phyloP scores from a whole-genome alignment of 2,888 invertebrate species.

The Oligia fasciuncula region DNA sequence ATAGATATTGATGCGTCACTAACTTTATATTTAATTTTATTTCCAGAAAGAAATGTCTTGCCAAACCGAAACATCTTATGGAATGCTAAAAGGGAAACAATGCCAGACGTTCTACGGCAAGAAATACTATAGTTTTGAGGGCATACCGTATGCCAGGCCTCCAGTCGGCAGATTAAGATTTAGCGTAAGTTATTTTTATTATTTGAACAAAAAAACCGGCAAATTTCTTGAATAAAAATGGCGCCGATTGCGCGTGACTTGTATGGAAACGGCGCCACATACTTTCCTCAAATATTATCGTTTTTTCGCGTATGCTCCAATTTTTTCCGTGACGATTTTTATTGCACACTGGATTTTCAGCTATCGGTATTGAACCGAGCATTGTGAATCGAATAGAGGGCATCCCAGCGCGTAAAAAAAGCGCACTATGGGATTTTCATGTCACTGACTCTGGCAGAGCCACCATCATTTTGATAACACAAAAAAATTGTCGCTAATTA shows the following conservation, averaged over 20 bases:
- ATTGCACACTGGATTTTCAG: not conserved
- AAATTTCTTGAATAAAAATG: not conserved
- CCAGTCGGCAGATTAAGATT: slow-evolving; percentile 83
- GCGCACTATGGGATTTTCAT: too few species aligned
- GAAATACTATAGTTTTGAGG: slow-evolving; percentile 84
- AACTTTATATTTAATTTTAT: not conserved
- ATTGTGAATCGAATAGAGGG: not conserved
- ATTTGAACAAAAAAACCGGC: not conserved
- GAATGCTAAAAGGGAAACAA: slow-evolving; percentile 76
- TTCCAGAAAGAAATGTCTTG: slow-evolving; percentile 63
- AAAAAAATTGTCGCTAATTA: too few species aligned
- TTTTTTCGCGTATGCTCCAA: not conserved
- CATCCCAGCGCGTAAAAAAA: not conserved
- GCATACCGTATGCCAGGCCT: slow-evolving; percentile 85
- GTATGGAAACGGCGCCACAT: not conserved
- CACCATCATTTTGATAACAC: too few species aligned
- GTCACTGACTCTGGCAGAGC: too few species aligned
- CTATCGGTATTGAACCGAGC: not conserved
- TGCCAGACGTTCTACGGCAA: slow-evolving; percentile 76
- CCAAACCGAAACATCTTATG: slow-evolving; percentile 74
- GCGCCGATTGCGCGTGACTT: not conserved
- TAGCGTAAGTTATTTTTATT: slow-evolving; percentile 71
- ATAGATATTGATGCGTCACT: not conserved
- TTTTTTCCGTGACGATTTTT: not conserved
- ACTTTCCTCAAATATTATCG: not conserved